Evolutionary conservation across 1,140 invertebrate genomes (phyloP), one percentile per base, ranked within the genome.

Genomic region (Wiebesia pumilae): DNA sequence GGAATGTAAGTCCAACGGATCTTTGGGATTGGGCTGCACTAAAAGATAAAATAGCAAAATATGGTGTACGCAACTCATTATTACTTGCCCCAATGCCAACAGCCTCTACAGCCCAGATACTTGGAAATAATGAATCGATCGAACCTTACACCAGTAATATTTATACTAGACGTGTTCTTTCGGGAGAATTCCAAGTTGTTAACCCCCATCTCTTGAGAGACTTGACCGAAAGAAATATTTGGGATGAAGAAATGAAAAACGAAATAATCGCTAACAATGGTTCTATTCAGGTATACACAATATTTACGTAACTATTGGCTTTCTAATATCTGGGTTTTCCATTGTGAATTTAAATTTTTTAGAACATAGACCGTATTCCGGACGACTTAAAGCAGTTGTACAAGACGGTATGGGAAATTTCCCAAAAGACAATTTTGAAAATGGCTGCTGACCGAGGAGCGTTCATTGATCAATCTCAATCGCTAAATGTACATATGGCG

Each of bases 381-480:
- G 95, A 97, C 87, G 95, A 99, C 85, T 94, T 99, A 24, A 98
- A 99, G 92, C 95, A 95, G 16, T 94, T 99, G 10, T 99, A 99
- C 92, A 99, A 99, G 94, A 99, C 99, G 6, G 98, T 99, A 0
- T 99, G 99, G 99, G 99, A 99, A 94, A 98, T 99, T 81, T 96
- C 98, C 0, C 98, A 99, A 86, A 99, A 98, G 92, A 96, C 95
- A 9, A 96, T 99, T 3, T 96, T 99, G 54, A 96, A 99, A 93
- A 99, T 99, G 99, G 98, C 99, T 40, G 98, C 98, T 4, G 99
- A 99, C 93, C 95, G 99, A 88, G 98, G 98, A 12, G 98, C 99
- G 12, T 99, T 98, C 91, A 99, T 99, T 91, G 99, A 99, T 94
- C 99, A 99, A 94, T 99, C 98, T 88, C 99, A 99, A 92, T 99